These are phyloP conservation scores for Siderastrea radians DNA, from an alignment of 92 coral and sea anemone genomes.

Conservation along the genomic window DNA sequence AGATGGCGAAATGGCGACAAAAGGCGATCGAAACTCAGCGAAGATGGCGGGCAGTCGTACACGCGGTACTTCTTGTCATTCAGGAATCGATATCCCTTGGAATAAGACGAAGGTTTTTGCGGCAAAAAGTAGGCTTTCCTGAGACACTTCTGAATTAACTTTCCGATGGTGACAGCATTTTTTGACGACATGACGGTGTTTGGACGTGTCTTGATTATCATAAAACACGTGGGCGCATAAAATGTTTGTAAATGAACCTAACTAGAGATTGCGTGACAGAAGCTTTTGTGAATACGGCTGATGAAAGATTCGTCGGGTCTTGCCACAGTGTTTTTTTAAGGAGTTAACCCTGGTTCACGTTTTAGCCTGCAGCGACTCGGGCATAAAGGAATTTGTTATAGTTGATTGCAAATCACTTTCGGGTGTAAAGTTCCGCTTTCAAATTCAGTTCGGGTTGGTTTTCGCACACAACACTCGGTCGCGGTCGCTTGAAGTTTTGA, in stretches of 20 bases:
- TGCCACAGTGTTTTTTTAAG: too few species aligned
- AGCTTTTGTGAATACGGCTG: background rate
- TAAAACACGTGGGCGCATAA: conserved; percentile 25
- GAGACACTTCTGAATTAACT: conserved; percentile 30
- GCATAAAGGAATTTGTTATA: too few species aligned
- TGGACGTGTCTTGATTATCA: background rate
- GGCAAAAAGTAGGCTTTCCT: conserved; percentile 41
- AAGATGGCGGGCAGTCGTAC: conserved; percentile 39
- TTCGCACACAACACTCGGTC: too few species aligned
- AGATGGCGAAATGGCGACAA: conserved; percentile 48
- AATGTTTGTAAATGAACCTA: background rate
- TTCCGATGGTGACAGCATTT: conserved; percentile 31
- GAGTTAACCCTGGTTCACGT: too few species aligned
- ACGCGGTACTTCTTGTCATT: conserved; percentile 35
- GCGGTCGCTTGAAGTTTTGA: too few species aligned
- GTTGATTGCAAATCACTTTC: too few species aligned
- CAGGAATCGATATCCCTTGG: conserved; percentile 41
- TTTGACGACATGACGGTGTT: conserved; percentile 27
- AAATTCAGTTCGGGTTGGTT: too few species aligned
- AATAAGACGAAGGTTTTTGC: conserved; percentile 43
- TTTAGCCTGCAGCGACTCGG: too few species aligned
- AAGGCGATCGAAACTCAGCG: conserved; percentile 35
- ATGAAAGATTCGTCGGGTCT: background rate
- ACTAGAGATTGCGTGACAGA: background rate
- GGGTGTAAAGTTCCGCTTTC: too few species aligned